Percentiles rank a stretch among this genome's conserved stretches.
Conservation (phyloP, 2,113 vertebrate species). For the Solenodon paradoxus region DNA sequence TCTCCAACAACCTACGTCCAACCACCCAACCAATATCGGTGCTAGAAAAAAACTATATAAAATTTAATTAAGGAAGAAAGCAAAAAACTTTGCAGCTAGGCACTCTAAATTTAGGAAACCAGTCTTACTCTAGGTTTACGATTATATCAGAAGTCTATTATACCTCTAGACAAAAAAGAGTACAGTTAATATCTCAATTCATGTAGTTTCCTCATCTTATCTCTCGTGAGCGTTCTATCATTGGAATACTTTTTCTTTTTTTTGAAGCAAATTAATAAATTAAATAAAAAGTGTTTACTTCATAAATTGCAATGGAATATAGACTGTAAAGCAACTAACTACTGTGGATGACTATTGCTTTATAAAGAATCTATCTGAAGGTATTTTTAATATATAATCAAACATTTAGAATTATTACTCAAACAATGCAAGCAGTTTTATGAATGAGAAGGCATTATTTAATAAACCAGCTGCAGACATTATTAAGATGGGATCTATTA, state of each 20-base stretch:
- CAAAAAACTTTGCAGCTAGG: not conserved
- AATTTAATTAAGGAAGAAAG: not conserved
- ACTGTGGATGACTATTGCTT: not conserved
- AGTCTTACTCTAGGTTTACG: not conserved
- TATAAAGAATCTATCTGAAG: constrained; percentile 6
- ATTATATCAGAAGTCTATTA: not conserved
- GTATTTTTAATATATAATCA: constrained; percentile 7
- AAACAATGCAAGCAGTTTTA: constrained; percentile 45
- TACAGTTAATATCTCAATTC: not conserved
- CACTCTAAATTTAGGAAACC: not conserved
- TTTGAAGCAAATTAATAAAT: not conserved
- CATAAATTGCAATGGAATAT: not conserved
- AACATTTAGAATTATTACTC: constrained; percentile 30
- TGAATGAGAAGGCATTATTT: constrained; percentile 17
- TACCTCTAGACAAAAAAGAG: not conserved
- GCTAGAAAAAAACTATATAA: not conserved
- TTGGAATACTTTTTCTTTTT: not conserved
- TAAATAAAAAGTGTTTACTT: not conserved
- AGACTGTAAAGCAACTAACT: not conserved
- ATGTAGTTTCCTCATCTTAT: not conserved
- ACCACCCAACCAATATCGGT: not conserved
- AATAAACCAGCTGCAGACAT: constrained; percentile 27
- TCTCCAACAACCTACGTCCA: no score
- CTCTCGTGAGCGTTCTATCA: not conserved
- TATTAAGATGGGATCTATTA: constrained; percentile 44